Evolutionary conservation across 2,888 invertebrate genomes (phyloP).

Genomic region (Oasisia sp.): DNA sequence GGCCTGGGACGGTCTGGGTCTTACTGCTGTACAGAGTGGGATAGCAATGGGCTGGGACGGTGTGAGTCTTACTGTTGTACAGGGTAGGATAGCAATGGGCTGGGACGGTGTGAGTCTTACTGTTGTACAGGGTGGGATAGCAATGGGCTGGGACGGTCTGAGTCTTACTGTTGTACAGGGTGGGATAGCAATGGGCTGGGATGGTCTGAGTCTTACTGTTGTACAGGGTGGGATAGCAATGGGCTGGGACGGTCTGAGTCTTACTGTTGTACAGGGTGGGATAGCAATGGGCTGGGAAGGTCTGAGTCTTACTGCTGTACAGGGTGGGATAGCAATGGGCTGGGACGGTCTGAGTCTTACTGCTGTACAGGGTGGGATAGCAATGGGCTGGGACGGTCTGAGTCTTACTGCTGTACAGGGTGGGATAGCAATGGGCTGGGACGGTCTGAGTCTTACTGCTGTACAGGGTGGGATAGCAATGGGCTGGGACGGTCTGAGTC

Average conservation of each 20-base stretch:
- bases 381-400: too few species aligned
- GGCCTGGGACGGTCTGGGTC: slow-evolving; percentile 95
- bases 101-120: slow-evolving; percentile 94
- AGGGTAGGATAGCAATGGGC: slow-evolving; percentile 94
- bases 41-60: slow-evolving; percentile 81
- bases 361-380: too few species aligned
- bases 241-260: slow-evolving; percentile 81
- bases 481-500: too few species aligned
- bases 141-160: slow-evolving; percentile 77
- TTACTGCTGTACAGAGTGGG: slow-evolving; percentile 86
- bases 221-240: slow-evolving; percentile 90
- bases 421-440: too few species aligned
- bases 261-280: slow-evolving; percentile 92
- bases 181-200: slow-evolving; percentile 98
- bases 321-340: slow-evolving; percentile 62
- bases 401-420: too few species aligned
- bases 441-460: too few species aligned
- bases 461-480: too few species aligned
- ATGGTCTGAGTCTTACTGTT: slow-evolving; percentile 91
- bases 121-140: slow-evolving; percentile 91
- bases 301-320: slow-evolving; percentile 25
- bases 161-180: slow-evolving; percentile 95
- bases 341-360: slow-evolving; percentile 94
- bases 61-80: slow-evolving; percentile 62
- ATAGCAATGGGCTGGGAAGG: slow-evolving; percentile 81